These are phyloP conservation scores for Anorthoa munda DNA, from an alignment of 2,888 invertebrate species.

Conservation along the genomic window DNA sequence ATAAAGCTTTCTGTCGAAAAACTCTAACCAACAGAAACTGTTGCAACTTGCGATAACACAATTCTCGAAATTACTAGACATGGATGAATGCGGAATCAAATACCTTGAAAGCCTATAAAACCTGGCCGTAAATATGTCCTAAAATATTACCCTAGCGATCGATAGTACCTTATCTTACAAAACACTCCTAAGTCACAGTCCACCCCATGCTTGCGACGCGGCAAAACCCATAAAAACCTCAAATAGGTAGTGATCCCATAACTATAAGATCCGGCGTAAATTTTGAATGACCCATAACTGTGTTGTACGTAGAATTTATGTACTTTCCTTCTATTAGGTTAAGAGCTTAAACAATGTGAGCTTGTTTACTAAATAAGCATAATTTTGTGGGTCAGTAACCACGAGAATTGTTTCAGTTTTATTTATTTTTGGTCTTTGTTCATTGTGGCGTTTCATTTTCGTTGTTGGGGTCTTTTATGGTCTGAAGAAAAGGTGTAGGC, in stretches of 20 bases:
- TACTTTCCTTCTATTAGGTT: constrained; percentile 61
- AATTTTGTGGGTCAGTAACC: constrained; percentile 36
- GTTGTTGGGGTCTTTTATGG: constrained; percentile 19
- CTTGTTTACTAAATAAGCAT: constrained; percentile 47
- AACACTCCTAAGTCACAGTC: constrained; percentile 7
- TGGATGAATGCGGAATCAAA: neutral
- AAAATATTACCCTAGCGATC: constrained; percentile 7
- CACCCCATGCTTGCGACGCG: neutral
- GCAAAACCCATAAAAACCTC: constrained; percentile 62
- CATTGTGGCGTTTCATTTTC: constrained; percentile 23
- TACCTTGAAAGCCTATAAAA: constrained; percentile 11
- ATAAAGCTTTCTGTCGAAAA: neutral
- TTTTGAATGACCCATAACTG: constrained; percentile 68
- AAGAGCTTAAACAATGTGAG: constrained; percentile 63
- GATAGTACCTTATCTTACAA: constrained; percentile 36
- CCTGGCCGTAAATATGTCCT: neutral
- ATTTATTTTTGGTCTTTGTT: constrained; percentile 30
- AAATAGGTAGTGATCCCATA: constrained; percentile 62
- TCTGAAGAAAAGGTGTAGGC: constrained; percentile 17
- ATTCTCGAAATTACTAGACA: neutral
- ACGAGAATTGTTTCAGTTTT: constrained; percentile 30
- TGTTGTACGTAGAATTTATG: constrained; percentile 61
- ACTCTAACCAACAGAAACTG: neutral
- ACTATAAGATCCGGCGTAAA: constrained; percentile 62
- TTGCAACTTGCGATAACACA: neutral